Evolutionary conservation across 2,113 vertebrate species (phyloP).

Genomic region (human): DNA sequence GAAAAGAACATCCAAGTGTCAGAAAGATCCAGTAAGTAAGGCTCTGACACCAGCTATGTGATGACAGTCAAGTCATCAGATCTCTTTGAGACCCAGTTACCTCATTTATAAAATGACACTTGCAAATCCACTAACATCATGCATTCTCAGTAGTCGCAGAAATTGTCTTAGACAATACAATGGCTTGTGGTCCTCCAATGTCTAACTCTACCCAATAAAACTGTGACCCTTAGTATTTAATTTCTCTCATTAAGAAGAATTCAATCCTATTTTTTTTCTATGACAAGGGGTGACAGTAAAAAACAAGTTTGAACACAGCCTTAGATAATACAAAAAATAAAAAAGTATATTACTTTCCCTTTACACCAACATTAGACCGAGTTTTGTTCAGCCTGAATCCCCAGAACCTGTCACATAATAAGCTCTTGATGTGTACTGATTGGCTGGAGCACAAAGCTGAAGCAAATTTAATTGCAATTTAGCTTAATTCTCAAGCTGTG

Average conservation of each 20-base stretch:
- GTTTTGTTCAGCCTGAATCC: neutral
- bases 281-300: neutral
- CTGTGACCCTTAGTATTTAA: neutral
- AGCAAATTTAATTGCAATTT: slow-evolving; percentile 15
- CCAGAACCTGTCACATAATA: neutral
- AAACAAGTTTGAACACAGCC: neutral
- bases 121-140: neutral
- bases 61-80: neutral
- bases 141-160: neutral
- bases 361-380: neutral
- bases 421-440: neutral
- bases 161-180: neutral
- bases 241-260: neutral
- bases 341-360: neutral
- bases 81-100: neutral
- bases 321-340: neutral
- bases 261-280: neutral
- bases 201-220: neutral
- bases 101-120: neutral
- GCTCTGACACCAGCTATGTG: neutral
- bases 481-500: neutral
- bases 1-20: neutral
- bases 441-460: neutral
- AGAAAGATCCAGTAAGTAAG: neutral
- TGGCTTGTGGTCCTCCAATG: too few relatives aligned